Conservation (phyloP, 1,140 invertebrate genomes). For the Parasteatoda tepidariorum region DNA sequence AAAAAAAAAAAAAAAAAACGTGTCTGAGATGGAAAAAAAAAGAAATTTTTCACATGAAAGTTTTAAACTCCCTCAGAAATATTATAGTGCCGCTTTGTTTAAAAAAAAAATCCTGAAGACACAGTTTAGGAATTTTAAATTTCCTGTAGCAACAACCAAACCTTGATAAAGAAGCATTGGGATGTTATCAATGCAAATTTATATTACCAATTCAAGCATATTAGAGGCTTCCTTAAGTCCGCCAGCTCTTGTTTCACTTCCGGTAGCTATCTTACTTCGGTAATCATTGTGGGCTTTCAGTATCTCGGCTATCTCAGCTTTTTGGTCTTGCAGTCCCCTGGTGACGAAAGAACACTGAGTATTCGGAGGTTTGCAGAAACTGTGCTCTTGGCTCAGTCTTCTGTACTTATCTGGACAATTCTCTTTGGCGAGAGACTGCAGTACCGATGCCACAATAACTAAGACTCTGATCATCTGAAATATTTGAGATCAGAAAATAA, state of each 20-base stretch:
- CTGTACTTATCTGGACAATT: not conserved
- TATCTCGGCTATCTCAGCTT: not conserved
- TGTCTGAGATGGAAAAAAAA: too few species aligned
- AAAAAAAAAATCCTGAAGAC: too few species aligned
- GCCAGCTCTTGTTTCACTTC: not conserved
- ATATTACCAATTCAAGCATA: not conserved
- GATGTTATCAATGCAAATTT: not conserved
- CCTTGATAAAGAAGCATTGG: not conserved
- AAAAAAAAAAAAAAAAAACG: too few species aligned
- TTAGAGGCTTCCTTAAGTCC: not conserved
- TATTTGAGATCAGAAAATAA: too few species aligned
- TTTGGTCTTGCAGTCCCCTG: not conserved
- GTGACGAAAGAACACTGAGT: not conserved
- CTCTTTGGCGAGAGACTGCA: not conserved
- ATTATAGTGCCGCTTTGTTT: too few species aligned
- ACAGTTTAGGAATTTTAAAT: too few species aligned
- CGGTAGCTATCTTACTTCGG: not conserved
- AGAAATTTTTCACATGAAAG: too few species aligned
- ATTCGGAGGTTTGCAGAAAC: constrained; percentile 2
- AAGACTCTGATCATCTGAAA: too few species aligned
- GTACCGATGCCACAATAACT: too few species aligned
- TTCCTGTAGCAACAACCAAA: too few species aligned
- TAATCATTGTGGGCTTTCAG: not conserved
- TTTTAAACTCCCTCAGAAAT: too few species aligned
- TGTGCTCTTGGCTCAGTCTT: not conserved